Evolutionary conservation across 1,140 invertebrate species (phyloP).

Genomic region (Helicoverpa zea): DNA sequence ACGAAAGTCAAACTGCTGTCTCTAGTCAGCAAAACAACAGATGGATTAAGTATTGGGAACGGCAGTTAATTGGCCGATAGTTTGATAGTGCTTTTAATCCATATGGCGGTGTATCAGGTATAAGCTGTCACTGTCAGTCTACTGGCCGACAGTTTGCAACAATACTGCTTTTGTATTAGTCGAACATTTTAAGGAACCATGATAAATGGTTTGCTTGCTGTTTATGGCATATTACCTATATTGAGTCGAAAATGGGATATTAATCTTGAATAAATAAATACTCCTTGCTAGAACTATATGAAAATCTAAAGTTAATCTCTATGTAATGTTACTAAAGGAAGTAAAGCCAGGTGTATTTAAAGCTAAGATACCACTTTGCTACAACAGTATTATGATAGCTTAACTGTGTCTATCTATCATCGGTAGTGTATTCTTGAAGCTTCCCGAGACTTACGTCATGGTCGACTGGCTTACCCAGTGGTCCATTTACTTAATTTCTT

Average conservation of each 20-base stretch:
- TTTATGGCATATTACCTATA: too few relatives aligned
- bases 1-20: too few relatives aligned
- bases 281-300: neutral
- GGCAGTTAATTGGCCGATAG: too few relatives aligned
- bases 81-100: too few relatives aligned
- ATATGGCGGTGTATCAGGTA: too few relatives aligned
- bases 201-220: too few relatives aligned
- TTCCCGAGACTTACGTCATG: constrained; percentile 15
- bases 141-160: too few relatives aligned
- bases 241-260: neutral
- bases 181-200: too few relatives aligned
- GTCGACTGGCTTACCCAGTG: neutral
- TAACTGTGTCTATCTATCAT: constrained; percentile 14
- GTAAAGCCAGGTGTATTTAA: neutral
- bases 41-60: too few relatives aligned
- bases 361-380: neutral
- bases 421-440: neutral
- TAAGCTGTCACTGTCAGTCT: too few relatives aligned
- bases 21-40: too few relatives aligned
- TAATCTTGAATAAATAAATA: neutral
- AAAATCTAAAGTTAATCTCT: neutral
- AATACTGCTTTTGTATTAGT: too few relatives aligned
- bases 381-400: constrained; percentile 23
- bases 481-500: constrained; percentile 23
- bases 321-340: neutral